Base-by-base conservation (phyloP, 2,888 invertebrate genomes). In the Scaptomyza cyrtandrae region DNA sequence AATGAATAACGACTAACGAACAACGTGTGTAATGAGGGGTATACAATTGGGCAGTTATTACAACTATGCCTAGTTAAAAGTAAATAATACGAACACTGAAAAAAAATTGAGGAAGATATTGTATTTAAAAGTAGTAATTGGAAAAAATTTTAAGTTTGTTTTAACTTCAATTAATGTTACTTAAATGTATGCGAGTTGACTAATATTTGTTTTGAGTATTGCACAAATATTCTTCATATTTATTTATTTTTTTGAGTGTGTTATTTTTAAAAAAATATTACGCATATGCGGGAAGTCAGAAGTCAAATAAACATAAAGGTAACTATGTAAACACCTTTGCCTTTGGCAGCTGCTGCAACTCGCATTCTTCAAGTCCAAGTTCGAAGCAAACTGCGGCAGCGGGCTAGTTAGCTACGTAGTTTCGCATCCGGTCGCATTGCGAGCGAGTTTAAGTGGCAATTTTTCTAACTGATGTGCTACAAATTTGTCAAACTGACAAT, bases 401-500 rank as follows among this genome's bases (percentile, higher is more conserved):
- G n/a, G 35, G 49, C 19, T 35, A 24, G n/a, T 52, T 52, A 27
- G 52, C 65, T 43, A 19, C 59, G 52, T 59, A 67, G 66, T 45
- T 53, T 41, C 58, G 63, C 86, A 83, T 83, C 83, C 83, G 83
- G 83, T 88, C 84, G 61, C 76, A 71, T 68, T 54, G 64, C 68
- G 81, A 74, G 56, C 78, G 60, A 78, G 60, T 68, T 85, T 67
- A 74, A 84, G 87, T 81, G 85, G 84, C 78, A 76, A 81, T 78
- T 75, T 73, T 67, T 71, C 69, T 55, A 67, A 65, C 61, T 56
- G 61, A 49, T 63, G 48, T 86, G 87, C 87, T 75, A 86, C 89
- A 85, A 88, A 88, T 85, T 85, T 85, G 84, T 85, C 84, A 85
- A 84, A 80, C 52, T 62, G 81, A 86, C 89, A 86, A 80, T 75